These are phyloP conservation scores for Xiphophorus birchmanni DNA, from an alignment of 2,797 vertebrate genomes.

Conservation along the genomic window DNA sequence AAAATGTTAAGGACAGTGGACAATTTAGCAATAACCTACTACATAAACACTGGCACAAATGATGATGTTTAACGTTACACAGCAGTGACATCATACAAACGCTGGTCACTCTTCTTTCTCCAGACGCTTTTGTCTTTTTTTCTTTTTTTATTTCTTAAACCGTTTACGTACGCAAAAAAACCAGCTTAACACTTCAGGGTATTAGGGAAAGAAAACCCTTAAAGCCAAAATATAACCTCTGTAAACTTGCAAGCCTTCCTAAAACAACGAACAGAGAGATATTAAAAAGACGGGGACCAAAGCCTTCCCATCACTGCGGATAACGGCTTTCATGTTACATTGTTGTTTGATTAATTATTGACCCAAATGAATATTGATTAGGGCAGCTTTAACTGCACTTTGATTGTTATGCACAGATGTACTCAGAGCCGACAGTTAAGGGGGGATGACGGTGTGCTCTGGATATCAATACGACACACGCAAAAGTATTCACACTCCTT, in stretches of 20 bases:
- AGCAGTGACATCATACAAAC: background rate
- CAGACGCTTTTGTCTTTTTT: background rate
- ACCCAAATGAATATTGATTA: conserved; percentile 17
- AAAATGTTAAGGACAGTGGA: background rate
- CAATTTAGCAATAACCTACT: background rate
- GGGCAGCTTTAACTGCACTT: background rate
- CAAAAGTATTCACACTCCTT: background rate
- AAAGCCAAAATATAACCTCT: background rate
- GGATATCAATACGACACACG: background rate
- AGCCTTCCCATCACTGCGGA: background rate
- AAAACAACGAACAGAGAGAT: background rate
- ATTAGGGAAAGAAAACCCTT: background rate
- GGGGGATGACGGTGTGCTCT: background rate
- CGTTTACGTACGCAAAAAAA: no score
- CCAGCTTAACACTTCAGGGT: background rate
- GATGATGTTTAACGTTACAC: background rate
- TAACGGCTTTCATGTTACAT: background rate
- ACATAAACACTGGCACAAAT: background rate
- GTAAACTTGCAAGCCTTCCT: background rate
- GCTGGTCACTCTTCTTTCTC: background rate
- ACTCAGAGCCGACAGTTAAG: background rate
- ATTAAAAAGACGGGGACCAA: background rate
- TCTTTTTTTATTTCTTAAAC: background rate
- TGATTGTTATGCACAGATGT: background rate
- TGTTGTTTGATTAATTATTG: conserved; percentile 8